A percentile compares a stretch with the other conserved stretches of the same genome.
These are phyloP conservation scores for Sinohyriopsis cumingii DNA, from an alignment of 2,888 invertebrate genomes.

Conservation along the genomic window DNA sequence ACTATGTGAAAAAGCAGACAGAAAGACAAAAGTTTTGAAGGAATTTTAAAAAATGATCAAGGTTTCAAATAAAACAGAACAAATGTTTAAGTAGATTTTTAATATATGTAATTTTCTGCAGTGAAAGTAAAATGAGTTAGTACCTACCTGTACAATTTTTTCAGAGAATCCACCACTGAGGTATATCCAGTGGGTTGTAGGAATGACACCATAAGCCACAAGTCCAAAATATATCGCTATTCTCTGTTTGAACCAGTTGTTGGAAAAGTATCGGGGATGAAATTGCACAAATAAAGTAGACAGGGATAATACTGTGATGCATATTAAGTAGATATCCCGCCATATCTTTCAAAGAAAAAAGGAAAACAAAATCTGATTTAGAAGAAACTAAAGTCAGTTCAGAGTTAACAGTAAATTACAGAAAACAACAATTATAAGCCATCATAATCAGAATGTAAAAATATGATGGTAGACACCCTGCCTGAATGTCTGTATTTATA, in stretches of 20 bases:
- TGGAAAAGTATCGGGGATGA: slow-evolving; percentile 60
- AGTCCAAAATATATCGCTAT: slow-evolving; percentile 64
- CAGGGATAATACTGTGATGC: slow-evolving; percentile 86
- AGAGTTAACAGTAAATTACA: too few relatives aligned
- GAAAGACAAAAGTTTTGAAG: too few relatives aligned
- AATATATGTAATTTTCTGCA: not conserved
- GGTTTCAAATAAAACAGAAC: too few relatives aligned
- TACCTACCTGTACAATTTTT: slow-evolving; percentile 84
- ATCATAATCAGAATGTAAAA: too few relatives aligned
- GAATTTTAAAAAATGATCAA: too few relatives aligned
- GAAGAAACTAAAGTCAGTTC: too few relatives aligned
- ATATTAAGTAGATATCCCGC: slow-evolving; percentile 86
- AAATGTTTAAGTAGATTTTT: too few relatives aligned
- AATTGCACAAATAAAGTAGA: slow-evolving; percentile 87
- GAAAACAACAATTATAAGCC: too few relatives aligned
- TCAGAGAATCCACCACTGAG: slow-evolving; percentile 91
- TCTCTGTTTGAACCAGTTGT: slow-evolving; percentile 77
- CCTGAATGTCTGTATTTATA: too few relatives aligned
- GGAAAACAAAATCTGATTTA: not conserved
- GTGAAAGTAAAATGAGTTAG: not conserved
- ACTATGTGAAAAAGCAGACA: too few relatives aligned
- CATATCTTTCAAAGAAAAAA: slow-evolving; percentile 72
- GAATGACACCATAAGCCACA: slow-evolving; percentile 82
- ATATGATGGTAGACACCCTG: too few relatives aligned
- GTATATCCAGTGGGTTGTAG: slow-evolving; percentile 91